Evolutionary conservation across 2,113 vertebrate genomes (phyloP).

Genomic region (Odocoileus virginianus): DNA sequence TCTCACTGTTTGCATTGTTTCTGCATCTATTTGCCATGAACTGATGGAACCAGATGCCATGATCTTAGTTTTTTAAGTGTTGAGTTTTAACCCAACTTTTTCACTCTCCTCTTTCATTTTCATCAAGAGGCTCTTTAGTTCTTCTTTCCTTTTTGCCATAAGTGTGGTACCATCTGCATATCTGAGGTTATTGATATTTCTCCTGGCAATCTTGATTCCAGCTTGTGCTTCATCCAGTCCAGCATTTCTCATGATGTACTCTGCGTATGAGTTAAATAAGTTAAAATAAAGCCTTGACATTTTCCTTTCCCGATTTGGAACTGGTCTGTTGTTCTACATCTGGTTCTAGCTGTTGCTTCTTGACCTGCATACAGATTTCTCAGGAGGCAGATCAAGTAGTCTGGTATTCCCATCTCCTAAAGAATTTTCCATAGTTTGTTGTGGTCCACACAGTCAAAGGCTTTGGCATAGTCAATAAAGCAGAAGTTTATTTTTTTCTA

Average conservation of each 20-base stretch:
- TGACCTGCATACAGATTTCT: neutral
- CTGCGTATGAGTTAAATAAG: neutral
- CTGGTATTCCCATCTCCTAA: neutral
- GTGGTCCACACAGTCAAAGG: neutral
- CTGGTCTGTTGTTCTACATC: neutral
- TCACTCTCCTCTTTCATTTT: neutral
- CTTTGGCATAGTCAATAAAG: neutral
- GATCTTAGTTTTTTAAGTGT: neutral
- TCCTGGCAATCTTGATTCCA: neutral
- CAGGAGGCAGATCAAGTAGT: neutral
- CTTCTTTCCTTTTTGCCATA: neutral
- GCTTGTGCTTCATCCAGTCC: neutral
- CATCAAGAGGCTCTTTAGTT: neutral
- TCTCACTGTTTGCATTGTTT: neutral
- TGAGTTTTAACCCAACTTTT: neutral
- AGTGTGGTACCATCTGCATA: neutral
- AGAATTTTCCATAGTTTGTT: neutral
- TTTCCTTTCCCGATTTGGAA: neutral
- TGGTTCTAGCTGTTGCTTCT: neutral
- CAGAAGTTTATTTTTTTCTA: neutral
- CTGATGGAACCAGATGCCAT: neutral
- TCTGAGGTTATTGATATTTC: neutral
- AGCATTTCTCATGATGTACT: neutral
- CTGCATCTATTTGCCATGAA: neutral
- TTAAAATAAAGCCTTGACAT: neutral